These are phyloP conservation scores for Tinamus major DNA, from an alignment of 2,797 vertebrate genomes.

Conservation along the genomic window DNA sequence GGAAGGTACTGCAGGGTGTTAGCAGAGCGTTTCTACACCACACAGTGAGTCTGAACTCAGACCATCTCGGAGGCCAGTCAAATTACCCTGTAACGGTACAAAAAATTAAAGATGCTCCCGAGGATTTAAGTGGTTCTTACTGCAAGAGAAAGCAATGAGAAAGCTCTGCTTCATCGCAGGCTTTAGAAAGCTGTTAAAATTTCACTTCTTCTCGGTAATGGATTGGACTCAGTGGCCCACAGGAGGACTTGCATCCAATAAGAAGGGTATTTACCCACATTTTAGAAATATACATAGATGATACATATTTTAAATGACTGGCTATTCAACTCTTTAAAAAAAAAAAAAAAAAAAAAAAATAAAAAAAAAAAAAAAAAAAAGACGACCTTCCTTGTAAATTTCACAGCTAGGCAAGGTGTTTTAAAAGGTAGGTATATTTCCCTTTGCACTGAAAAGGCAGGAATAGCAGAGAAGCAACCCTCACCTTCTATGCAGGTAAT, in stretches of 20 bases:
- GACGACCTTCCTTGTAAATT: not conserved
- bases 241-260: not conserved
- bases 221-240: not conserved
- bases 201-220: not conserved
- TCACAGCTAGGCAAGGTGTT: not conserved
- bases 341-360: too few species aligned
- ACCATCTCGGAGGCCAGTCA: not conserved
- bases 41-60: not conserved
- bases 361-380: too few species aligned
- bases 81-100: not conserved
- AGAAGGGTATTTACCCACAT: not conserved
- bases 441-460: not conserved
- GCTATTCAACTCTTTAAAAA: not conserved
- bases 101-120: not conserved
- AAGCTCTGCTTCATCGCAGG: not conserved
- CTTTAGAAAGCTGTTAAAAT: not conserved
- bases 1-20: not conserved
- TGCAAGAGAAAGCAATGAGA: not conserved
- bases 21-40: not conserved
- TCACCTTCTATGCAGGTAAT: not conserved
- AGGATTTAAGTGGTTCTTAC: not conserved
- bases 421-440: not conserved
- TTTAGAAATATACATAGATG: not conserved
- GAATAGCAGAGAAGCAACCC: not conserved
- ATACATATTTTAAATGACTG: not conserved